A percentile compares a stretch with the other conserved stretches of the same genome.
Evolutionary conservation across 2,797 vertebrate genomes (phyloP).

Genomic region (Arrhamphus sclerolepis): DNA sequence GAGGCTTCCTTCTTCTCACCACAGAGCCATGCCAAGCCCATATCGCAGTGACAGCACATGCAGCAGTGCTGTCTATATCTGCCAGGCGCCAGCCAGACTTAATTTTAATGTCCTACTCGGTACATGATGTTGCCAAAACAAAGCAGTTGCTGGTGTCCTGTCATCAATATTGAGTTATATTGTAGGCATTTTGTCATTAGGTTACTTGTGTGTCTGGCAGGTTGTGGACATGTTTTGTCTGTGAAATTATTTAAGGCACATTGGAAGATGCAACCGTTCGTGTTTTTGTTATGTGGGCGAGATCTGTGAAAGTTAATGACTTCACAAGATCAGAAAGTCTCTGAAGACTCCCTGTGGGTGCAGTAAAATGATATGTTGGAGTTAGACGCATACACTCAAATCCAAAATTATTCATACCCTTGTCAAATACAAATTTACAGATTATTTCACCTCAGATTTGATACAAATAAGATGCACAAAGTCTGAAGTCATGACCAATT

Average conservation of each 20-base stretch:
- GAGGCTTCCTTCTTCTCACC: conserved; percentile 18
- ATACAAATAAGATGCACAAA: too few species aligned
- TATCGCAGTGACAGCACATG: conserved; percentile 4
- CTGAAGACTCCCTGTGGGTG: background rate
- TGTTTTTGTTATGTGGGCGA: background rate
- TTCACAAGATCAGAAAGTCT: conserved; percentile 10
- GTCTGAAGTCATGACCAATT: too few species aligned
- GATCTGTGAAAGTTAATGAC: conserved; percentile 8
- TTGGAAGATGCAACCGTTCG: conserved; percentile 26
- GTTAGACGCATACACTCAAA: too few species aligned
- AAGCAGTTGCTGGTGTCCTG: background rate
- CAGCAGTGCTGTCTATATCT: background rate
- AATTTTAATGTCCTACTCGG: conserved; percentile 5
- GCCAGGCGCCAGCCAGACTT: conserved; percentile 13
- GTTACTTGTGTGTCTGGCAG: background rate
- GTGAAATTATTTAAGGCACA: conserved; percentile 11
- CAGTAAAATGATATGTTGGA: conserved; percentile 1
- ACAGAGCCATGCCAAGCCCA: background rate
- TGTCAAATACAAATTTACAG: too few species aligned
- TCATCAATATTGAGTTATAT: conserved; percentile 7
- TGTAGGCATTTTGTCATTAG: background rate
- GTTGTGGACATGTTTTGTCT: background rate
- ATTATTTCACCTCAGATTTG: too few species aligned
- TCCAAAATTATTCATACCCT: too few species aligned
- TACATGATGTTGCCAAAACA: background rate